Conservation (phyloP, 30 jellyfish, hydroid and myxozoan species). For the Cassiopea xamachana region DNA sequence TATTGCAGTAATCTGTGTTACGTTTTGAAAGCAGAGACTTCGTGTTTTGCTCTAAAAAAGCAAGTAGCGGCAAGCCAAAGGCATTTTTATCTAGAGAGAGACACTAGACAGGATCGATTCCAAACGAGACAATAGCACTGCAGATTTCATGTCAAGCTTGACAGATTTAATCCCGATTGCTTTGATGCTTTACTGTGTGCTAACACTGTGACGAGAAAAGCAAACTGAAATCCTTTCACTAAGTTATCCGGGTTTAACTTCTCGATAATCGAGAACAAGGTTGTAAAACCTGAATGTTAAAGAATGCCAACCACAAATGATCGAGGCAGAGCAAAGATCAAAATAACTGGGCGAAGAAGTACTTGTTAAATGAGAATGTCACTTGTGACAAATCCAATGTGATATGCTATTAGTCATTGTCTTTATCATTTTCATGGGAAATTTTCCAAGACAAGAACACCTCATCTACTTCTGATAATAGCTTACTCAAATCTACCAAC, state of each 20-base stretch:
- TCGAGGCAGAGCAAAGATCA: not conserved
- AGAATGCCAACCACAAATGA: not conserved
- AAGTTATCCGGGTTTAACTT: slow-evolving; percentile 13
- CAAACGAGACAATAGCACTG: not conserved
- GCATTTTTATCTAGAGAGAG: not conserved
- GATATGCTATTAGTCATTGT: not conserved
- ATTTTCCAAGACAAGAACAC: too few species aligned
- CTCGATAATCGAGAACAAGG: not conserved
- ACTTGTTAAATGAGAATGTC: not conserved
- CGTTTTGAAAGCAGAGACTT: too few species aligned
- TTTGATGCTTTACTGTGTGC: not conserved
- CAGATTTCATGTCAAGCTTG: slow-evolving; percentile 1
- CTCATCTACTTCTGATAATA: too few species aligned
- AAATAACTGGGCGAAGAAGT: not conserved
- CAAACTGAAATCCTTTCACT: slow-evolving; percentile 14
- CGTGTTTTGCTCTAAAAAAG: too few species aligned
- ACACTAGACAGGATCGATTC: not conserved
- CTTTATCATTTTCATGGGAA: too few species aligned
- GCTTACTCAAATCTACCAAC: too few species aligned
- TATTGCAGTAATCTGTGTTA: too few species aligned
- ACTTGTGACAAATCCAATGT: not conserved
- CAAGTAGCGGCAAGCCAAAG: not conserved
- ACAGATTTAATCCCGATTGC: not conserved
- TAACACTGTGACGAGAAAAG: not conserved
- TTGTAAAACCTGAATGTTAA: not conserved